Evolutionary conservation across 2,113 vertebrate genomes (phyloP).

Genomic region (Malurus cyaneus): DNA sequence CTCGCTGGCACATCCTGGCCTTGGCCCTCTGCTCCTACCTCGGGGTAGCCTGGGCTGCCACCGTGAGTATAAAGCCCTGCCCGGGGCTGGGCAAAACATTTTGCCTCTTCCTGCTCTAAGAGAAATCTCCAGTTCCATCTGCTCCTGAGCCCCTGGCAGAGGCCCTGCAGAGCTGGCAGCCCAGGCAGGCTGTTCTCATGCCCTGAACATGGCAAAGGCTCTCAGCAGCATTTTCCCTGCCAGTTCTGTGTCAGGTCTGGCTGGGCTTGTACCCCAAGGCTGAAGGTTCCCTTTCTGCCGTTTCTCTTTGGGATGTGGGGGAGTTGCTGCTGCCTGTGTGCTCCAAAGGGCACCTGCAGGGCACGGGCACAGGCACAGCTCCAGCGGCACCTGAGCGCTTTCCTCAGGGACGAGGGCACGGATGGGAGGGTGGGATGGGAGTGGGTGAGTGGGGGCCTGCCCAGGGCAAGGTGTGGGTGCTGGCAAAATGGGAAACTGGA

Average conservation of each 20-base stretch:
- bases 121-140: accelerated
- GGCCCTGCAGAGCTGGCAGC: not conserved
- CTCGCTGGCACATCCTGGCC: conserved; percentile 58
- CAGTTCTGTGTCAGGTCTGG: not conserved
- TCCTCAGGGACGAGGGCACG: not conserved
- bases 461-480: not conserved
- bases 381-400: not conserved
- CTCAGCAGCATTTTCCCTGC: not conserved
- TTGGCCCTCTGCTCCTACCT: conserved; percentile 67
- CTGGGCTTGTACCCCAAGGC: not conserved
- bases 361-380: not conserved
- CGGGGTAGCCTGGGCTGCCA: conserved; percentile 59
- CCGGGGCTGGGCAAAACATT: not conserved
- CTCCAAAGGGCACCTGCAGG: not conserved
- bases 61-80: conserved; percentile 52
- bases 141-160: not conserved
- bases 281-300: not conserved
- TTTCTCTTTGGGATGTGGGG: not conserved
- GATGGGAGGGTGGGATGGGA: not conserved
- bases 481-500: not conserved
- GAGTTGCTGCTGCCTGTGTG: not conserved
- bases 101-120: not conserved
- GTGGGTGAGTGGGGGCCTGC: not conserved
- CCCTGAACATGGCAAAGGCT: not conserved
- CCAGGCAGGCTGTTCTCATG: not conserved